These are phyloP conservation scores for Drosophila serrata DNA, from an alignment of 1,140 invertebrate species.

Conservation along the genomic window DNA sequence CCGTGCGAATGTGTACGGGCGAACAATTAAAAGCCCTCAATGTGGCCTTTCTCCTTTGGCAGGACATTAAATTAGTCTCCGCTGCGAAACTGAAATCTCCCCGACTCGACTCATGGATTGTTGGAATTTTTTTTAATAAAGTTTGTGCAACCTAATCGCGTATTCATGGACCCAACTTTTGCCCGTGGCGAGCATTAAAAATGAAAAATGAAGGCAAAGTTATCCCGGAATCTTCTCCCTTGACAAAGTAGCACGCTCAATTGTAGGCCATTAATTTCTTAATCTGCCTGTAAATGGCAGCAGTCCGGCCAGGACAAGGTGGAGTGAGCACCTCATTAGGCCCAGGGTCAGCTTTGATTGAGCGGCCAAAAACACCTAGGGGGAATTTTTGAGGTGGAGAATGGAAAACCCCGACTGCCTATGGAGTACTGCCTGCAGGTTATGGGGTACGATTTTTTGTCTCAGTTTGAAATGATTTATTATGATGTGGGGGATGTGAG, in stretches of 20 bases:
- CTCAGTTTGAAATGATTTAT: conserved; percentile 50
- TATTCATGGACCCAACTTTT: conserved; percentile 48
- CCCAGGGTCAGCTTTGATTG: conserved; percentile 52
- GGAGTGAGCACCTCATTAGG: conserved; percentile 37
- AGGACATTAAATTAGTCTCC: conserved; percentile 45
- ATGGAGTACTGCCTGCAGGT: background rate
- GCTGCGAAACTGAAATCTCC: conserved; percentile 24
- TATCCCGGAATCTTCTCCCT: conserved; percentile 42
- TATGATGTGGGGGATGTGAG: conserved; percentile 34
- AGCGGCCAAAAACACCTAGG: conserved; percentile 46
- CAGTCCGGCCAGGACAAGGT: conserved; percentile 6
- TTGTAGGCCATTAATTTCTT: conserved; percentile 62
- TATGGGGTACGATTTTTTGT: conserved; percentile 20
- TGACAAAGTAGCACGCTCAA: conserved; percentile 51
- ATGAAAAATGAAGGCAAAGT: conserved; percentile 54
- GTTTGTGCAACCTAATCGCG: conserved; percentile 49
- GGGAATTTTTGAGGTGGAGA: background rate
- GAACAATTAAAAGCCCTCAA: conserved; percentile 47
- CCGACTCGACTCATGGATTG: conserved; percentile 10
- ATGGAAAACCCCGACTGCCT: background rate
- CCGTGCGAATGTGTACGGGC: conserved; percentile 18
- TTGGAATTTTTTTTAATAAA: conserved; percentile 51
- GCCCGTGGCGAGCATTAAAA: conserved; percentile 54
- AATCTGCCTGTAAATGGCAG: conserved; percentile 52
- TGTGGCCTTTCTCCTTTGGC: conserved; percentile 22